Base-by-base conservation (phyloP, 2,888 invertebrate genomes). In the Morpho achilles region DNA sequence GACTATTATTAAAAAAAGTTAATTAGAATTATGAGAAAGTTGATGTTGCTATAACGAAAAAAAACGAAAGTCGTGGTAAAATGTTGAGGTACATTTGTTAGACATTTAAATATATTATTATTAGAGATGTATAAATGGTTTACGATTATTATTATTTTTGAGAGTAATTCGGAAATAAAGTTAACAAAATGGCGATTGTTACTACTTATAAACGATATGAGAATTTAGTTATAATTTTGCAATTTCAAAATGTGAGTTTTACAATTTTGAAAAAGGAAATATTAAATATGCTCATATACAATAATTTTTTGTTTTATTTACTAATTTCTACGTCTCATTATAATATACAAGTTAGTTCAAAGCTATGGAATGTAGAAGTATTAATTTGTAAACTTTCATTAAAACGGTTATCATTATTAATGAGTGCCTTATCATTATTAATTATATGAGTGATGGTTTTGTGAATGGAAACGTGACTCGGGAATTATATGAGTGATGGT, bases 181-280 rank as follows among this genome's bases (percentile, higher is more conserved):
- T 73, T 79, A 79, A 85, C 80, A 84, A 84, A 80, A 86, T 82
- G 86, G 84, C 88, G 86, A 85, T 88, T 88, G 88, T 89, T 90
- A 90, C 85, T 89, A 32, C 32, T 32, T 32, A 89, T 87, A 87
- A 84, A 87, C 87, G 84, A 87, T 87, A 89, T 88, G 88, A 88
- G 87, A 89, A 87, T 86, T 88, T 89, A 90, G 87, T 88, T 89
- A 84, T 89, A 89, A 87, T 89, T 90, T 90, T 89, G 89, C 88
- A 89, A 88, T 87, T 90, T 89, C 89, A 89, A 89, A 89, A 89
- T 90, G 90, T 90, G 89, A 88, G 88, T 90, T 89, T 90, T 89
- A 89, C 90, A 90, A 90, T 90, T 90, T 90, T 90, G 88, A 90
- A 87, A 84, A 85, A 84, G 87, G 88, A 87, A 87, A 88, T 88